Evolutionary conservation across 1,140 invertebrate species (phyloP).

Genomic region (Ladona fulva): DNA sequence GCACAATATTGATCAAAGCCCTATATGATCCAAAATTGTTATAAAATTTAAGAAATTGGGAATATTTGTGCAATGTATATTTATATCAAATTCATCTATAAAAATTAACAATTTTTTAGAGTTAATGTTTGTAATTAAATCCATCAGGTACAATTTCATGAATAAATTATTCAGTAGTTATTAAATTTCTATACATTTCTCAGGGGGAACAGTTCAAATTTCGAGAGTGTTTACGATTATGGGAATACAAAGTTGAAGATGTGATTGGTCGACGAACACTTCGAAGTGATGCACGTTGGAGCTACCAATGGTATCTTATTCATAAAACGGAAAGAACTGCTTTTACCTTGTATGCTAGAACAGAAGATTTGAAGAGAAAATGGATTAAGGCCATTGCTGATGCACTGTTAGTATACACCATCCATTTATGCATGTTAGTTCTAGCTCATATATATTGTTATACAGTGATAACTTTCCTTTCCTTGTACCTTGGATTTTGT

Average conservation of each 20-base stretch:
- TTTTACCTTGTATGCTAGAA: constrained; percentile 84
- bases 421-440: no score
- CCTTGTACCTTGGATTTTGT: no score
- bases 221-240: constrained; percentile 73
- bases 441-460: no score
- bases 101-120: no score
- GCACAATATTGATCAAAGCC: no score
- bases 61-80: constrained; percentile 10
- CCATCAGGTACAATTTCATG: no score
- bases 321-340: constrained; percentile 70
- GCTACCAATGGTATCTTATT: constrained; percentile 73
- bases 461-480: no score
- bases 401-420: constrained; percentile 64
- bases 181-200: no score
- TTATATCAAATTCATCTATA: neutral
- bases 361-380: constrained; percentile 74
- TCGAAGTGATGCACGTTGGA: constrained; percentile 62
- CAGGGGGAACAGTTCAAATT: constrained; percentile 88
- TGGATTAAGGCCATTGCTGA: constrained; percentile 89
- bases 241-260: constrained; percentile 82
- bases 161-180: no score
- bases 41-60: no score
- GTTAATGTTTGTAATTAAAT: no score
- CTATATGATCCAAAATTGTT: no score
- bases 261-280: constrained; percentile 49